Evolutionary conservation across 2,888 invertebrate genomes (phyloP).

Genomic region (Idaea straminata): DNA sequence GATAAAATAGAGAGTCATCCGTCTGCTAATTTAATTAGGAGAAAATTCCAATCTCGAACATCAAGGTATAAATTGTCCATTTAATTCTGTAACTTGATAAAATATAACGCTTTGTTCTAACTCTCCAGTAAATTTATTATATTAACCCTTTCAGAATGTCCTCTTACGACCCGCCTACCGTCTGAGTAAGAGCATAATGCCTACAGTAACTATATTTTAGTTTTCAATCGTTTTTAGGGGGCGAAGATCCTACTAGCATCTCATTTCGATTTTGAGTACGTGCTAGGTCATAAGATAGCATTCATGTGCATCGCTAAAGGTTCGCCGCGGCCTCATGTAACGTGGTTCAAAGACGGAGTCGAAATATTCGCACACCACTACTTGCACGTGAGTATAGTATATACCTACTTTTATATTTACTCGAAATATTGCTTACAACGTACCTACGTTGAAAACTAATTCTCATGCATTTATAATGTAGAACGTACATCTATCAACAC

Average conservation of each 20-base stretch:
- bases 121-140: no score
- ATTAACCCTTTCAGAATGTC: no score
- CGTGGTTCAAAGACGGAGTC: constrained; percentile 97
- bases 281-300: constrained; percentile 95
- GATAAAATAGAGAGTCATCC: no score
- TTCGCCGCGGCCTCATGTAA: constrained; percentile 93
- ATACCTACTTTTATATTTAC: no score
- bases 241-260: constrained; percentile 94
- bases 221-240: constrained; percentile 79
- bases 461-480: neutral
- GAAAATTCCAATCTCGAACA: no score
- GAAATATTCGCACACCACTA: constrained; percentile 95
- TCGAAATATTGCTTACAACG: neutral
- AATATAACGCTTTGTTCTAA: no score
- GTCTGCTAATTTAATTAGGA: no score
- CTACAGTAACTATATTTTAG: neutral
- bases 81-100: no score
- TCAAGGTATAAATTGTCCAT: no score
- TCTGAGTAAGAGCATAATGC: neutral
- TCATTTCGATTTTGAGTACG: constrained; percentile 96
- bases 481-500: neutral
- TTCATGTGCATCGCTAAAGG: constrained; percentile 95
- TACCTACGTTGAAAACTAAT: neutral
- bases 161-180: no score
- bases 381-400: constrained; percentile 84